Percentiles rank a stretch among this genome's conserved stretches.
Conservation (phyloP, 1,140 invertebrate genomes). For the Drosophila truncata region DNA sequence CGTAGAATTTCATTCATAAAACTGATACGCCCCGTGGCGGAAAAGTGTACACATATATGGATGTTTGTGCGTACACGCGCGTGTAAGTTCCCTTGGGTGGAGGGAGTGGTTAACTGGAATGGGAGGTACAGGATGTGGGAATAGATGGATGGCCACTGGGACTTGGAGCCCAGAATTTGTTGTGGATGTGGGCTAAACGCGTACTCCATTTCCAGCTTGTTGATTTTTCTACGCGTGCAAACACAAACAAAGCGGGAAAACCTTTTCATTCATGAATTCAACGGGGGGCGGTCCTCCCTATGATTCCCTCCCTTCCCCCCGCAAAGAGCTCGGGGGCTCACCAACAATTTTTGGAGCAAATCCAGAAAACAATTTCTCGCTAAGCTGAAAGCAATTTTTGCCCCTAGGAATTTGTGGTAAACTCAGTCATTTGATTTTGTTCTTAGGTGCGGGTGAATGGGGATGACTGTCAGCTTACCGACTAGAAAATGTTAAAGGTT, state of each 20-base stretch:
- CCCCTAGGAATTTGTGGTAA: slow-evolving; percentile 31
- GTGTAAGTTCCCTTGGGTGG: slow-evolving; percentile 33
- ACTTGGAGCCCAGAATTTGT: slow-evolving; percentile 2
- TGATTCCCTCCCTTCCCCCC: background rate
- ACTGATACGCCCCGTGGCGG: slow-evolving; percentile 59
- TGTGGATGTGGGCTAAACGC: slow-evolving; percentile 26
- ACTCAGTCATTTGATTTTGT: slow-evolving; percentile 18
- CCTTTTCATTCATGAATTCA: slow-evolving; percentile 67
- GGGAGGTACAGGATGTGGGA: background rate
- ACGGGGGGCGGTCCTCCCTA: background rate
- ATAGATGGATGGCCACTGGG: background rate
- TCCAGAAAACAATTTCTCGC: slow-evolving; percentile 46
- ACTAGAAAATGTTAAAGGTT: slow-evolving; percentile 28
- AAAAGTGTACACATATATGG: slow-evolving; percentile 11
- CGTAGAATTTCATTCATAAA: slow-evolving; percentile 82
- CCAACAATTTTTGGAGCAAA: slow-evolving; percentile 26
- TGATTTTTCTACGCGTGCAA: slow-evolving; percentile 79
- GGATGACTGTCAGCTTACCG: slow-evolving; percentile 1
- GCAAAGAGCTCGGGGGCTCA: background rate
- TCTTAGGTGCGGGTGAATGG: background rate
- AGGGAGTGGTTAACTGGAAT: background rate
- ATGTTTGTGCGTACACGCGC: slow-evolving; percentile 60
- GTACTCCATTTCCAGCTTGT: slow-evolving; percentile 71
- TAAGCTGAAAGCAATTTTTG: slow-evolving; percentile 49
- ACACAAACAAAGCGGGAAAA: slow-evolving; percentile 61